Evolutionary conservation across 2,888 invertebrate species (phyloP), one percentile per base, ranked within the genome.

Genomic region (Phengaris alcon): DNA sequence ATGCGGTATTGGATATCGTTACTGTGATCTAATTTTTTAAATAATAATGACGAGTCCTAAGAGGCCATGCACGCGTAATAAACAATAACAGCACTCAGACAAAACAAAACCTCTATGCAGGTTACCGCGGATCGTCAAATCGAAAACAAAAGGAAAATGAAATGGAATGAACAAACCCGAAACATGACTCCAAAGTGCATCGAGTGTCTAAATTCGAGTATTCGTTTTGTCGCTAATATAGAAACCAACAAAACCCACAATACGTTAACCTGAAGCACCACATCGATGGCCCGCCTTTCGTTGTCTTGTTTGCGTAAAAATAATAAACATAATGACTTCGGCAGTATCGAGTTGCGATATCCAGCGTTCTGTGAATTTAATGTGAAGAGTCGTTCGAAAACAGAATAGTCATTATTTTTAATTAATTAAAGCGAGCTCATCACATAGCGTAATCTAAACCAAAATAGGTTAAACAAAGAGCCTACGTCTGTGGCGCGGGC

Each of bases 391-490:
- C 74, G 74, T 75, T 76, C 77, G 64, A 75, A 76, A 78, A 80
- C 77, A 78, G 78, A 77, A 77, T 76, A 76, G 80, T 81, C 81
- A 82, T 82, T 81, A 82, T 81, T 80, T 82, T 82, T 85, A 87
- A 88, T 89, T 89, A 90, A 90, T 89, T 86, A 90, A 85, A 83
- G 84, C 84, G 83, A 77, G 79, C 84, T 86, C 87, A 88, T 89
- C 85, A 87, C 83, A 82, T 87, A 90, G 88, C 86, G 84, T 90
- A 89, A 90, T 90, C 91, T 91, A 91, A 91, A 88, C 88, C 88
- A 85, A 92, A 92, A 92, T 92, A 90, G 92, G 91, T 91, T 91
- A 90, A 87, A 92, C 91, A 91, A 91, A 91, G 89, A 82, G 80
- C 74, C 35, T 78, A 68, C 78, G 80, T 81, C 81, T 81, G 81